Percentiles rank a stretch among this genome's conserved stretches.
Evolutionary conservation across 2,797 vertebrate species (phyloP).

Genomic region (Bradypodion pumilum): DNA sequence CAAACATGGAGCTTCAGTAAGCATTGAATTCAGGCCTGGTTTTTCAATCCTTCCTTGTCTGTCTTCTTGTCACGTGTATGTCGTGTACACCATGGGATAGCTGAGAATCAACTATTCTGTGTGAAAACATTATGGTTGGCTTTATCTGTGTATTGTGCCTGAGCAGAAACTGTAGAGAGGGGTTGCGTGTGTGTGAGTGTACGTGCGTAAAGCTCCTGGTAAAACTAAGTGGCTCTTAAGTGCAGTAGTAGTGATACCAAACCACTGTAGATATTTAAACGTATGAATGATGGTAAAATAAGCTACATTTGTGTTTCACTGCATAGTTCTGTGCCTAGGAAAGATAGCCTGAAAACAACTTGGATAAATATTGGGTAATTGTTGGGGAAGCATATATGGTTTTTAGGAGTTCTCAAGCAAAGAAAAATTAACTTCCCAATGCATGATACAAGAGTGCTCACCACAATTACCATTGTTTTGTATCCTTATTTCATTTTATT

Average conservation of each 20-base stretch:
- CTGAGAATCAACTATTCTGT: not conserved
- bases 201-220: not conserved
- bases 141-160: not conserved
- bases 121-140: not conserved
- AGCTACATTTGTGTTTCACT: constrained; percentile 12
- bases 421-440: constrained; percentile 8
- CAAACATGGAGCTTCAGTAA: not conserved
- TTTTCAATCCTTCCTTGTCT: not conserved
- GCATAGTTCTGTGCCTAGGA: not conserved
- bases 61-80: not conserved
- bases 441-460: constrained; percentile 21
- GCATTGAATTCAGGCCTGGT: not conserved
- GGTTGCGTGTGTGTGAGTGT: not conserved
- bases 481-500: constrained; percentile 54
- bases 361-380: not conserved
- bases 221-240: not conserved
- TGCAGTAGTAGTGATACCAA: not conserved
- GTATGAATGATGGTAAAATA: constrained; percentile 23
- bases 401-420: not conserved
- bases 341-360: constrained; percentile 18
- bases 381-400: not conserved
- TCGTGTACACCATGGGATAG: not conserved
- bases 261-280: not conserved
- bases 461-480: constrained; percentile 57
- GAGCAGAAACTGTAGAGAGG: not conserved